Percentiles rank a stretch among this genome's conserved stretches.
Conservation (phyloP, 1,140 invertebrate genomes). For the Samia ricini region DNA sequence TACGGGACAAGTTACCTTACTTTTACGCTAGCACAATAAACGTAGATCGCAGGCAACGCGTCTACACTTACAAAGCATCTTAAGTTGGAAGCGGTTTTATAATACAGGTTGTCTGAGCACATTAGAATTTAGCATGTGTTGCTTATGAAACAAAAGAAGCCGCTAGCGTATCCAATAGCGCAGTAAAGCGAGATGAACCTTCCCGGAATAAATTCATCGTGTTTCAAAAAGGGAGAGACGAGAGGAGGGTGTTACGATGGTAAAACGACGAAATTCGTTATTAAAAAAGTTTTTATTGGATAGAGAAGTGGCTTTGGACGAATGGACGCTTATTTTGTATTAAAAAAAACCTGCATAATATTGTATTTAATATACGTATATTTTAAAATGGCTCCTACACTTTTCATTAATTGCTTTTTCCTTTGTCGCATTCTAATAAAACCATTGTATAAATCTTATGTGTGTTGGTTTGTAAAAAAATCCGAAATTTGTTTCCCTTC, state of each 20-base stretch:
- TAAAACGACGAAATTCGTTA: conserved; percentile 17
- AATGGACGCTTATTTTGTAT: conserved; percentile 6
- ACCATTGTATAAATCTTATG: no score
- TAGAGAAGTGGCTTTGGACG: background rate
- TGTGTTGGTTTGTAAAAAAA: no score
- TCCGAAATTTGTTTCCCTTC: no score
- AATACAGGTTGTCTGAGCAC: no score
- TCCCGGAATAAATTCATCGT: background rate
- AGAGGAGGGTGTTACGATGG: no score
- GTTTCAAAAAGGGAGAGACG: background rate
- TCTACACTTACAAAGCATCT: no score
- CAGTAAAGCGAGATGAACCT: background rate
- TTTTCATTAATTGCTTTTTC: background rate
- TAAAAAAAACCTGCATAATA: background rate
- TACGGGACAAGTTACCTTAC: no score
- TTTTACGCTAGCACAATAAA: no score
- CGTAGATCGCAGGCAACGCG: no score
- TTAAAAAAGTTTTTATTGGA: conserved; percentile 27
- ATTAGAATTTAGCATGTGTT: background rate
- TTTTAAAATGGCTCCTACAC: background rate
- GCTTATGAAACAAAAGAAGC: background rate
- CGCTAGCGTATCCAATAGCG: background rate
- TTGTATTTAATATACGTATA: background rate
- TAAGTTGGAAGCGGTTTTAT: no score
- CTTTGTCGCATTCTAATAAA: no score